Evolutionary conservation across 2,888 invertebrate species (phyloP).

Genomic region (Pedicia rivosa): DNA sequence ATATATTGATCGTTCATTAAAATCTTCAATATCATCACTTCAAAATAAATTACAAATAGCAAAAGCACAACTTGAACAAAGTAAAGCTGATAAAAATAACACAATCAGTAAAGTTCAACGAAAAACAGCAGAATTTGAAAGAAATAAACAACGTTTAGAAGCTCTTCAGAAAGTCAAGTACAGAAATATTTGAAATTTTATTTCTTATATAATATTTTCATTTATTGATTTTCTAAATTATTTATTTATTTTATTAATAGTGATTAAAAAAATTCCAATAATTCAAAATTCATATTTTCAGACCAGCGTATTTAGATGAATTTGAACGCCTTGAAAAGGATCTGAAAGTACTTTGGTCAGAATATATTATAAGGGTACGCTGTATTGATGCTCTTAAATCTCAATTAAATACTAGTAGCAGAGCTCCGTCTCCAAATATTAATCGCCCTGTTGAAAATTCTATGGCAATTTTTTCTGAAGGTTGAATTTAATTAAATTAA

Average conservation of each 20-base stretch:
- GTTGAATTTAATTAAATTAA: neutral
- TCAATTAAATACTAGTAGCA: conserved; percentile 40
- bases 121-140: conserved; percentile 71
- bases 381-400: conserved; percentile 79
- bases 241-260: too few relatives aligned
- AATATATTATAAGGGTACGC: conserved; percentile 76
- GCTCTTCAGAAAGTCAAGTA: conserved; percentile 90
- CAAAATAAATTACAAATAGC: conserved; percentile 55
- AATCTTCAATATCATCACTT: conserved; percentile 53
- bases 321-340: conserved; percentile 78
- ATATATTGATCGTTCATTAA: conserved; percentile 65
- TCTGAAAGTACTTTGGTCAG: conserved; percentile 65
- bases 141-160: conserved; percentile 83
- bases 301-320: conserved; percentile 94
- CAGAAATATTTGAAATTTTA: too few relatives aligned
- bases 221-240: too few relatives aligned
- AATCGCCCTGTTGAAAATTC: conserved; percentile 25
- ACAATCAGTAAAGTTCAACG: conserved; percentile 87
- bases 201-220: too few relatives aligned
- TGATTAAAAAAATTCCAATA: too few relatives aligned
- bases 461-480: conserved; percentile 26
- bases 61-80: conserved; percentile 62
- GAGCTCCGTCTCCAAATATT: conserved; percentile 20
- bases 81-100: conserved; percentile 75
- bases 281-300: too few relatives aligned